These are phyloP conservation scores for Poecilia gillii DNA, from an alignment of 2,797 vertebrate genomes.

Conservation along the genomic window DNA sequence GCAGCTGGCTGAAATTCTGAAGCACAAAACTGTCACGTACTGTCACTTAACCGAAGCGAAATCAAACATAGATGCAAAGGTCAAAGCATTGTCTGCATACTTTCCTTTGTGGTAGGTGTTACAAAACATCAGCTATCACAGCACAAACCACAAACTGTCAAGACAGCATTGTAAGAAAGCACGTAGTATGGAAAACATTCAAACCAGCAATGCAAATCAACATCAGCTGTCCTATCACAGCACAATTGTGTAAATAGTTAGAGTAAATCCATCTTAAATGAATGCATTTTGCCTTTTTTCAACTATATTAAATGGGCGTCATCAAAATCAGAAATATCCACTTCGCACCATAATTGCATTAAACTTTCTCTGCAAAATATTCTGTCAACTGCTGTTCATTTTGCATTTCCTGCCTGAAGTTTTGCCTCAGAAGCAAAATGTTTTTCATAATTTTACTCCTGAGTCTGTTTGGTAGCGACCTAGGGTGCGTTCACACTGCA, in stretches of 20 bases:
- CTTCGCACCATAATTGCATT: background rate
- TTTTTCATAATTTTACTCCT: background rate
- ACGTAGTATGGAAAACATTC: background rate
- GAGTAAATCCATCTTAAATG: background rate
- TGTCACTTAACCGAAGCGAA: slow-evolving; percentile 31
- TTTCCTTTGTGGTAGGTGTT: slow-evolving; percentile 60
- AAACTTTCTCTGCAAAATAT: background rate
- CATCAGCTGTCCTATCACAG: background rate
- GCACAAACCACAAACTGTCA: slow-evolving; percentile 78
- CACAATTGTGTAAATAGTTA: background rate
- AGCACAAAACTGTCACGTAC: background rate
- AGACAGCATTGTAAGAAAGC: slow-evolving; percentile 12
- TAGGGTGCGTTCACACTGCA: too few relatives aligned
- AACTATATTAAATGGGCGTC: background rate
- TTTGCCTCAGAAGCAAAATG: background rate
- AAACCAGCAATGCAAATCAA: background rate
- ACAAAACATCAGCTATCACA: slow-evolving; percentile 49
- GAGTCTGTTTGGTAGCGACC: background rate
- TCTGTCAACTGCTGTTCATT: background rate
- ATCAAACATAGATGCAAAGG: slow-evolving; percentile 65
- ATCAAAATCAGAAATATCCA: background rate
- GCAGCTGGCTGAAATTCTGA: slow-evolving; percentile 14
- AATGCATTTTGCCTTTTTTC: background rate
- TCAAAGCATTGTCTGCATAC: slow-evolving; percentile 62
- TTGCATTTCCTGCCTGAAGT: background rate